Base-by-base conservation (phyloP, 2,113 vertebrate species). In the Rhabdornis inornatus region DNA sequence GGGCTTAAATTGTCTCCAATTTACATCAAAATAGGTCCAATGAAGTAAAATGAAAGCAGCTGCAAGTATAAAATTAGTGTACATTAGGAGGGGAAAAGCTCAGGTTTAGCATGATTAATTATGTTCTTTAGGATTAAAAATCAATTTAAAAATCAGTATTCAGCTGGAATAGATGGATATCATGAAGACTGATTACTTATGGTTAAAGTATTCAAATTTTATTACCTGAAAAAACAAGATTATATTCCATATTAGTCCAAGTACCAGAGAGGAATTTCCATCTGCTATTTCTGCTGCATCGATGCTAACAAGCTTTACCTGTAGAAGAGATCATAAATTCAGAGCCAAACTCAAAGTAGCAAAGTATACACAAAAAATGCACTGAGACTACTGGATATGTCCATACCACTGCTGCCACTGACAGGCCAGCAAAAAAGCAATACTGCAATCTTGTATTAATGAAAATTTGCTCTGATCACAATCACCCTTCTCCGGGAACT, bases 231-330 rank as follows among this genome's bases (percentile, higher is more conserved):
- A 99, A 97, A 99, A 99, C 87, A 99, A 98, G 87, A 99, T 99
- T 96, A 99, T 99, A 97, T 99, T 99, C 99, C 99, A 99, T 96
- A 99, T 99, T 88, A 99, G 98, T 53, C 99, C 99, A 25, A 99
- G 98, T 61, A 99, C 98, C 96, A 99, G 97, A 52, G 99, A 99
- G 35, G 99, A 97, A 98, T 99, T 99, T 94, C 99, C 99, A 89
- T 99, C 99, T 6, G 99, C 99, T 76, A 99, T 98, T 94, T 99
- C 99, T 19, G 98, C 98, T 18, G 99, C 99, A 42, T 99, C 99
- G 0, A 99, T 99, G 95, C 99, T 99, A 88, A 99, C 99, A 87
- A 99, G 98, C 93, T 99, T 99, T 27, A 99, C 99, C 99, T 99
- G 94, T 18, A 75, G 60, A 77, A 86, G 85, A 97, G 53, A 52